A percentile compares a stretch with the other conserved stretches of the same genome.
Evolutionary conservation across 1,140 invertebrate species (phyloP).

Genomic region (Macrosteles quadrilineatus): DNA sequence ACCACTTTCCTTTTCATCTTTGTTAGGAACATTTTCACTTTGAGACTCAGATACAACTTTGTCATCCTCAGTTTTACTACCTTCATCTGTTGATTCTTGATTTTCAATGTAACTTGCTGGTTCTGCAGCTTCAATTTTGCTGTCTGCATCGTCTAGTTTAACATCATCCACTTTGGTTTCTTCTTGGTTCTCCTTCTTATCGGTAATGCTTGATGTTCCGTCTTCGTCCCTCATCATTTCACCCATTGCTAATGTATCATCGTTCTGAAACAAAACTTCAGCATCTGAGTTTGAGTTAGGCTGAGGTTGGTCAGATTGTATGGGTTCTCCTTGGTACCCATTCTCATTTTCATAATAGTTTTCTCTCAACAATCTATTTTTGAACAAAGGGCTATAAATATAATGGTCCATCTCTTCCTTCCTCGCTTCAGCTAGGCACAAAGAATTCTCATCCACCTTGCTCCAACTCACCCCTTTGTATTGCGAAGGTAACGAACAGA

Average conservation of each 20-base stretch:
- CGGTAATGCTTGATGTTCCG: neutral
- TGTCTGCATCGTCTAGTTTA: constrained; percentile 4
- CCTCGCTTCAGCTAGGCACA: constrained; percentile 36
- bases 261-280: constrained; percentile 29
- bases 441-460: constrained; percentile 39
- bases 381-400: neutral
- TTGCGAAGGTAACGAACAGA: constrained; percentile 37
- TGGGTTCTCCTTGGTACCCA: neutral
- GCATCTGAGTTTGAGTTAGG: constrained; percentile 10
- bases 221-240: constrained; percentile 33
- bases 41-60: neutral
- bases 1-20: neutral
- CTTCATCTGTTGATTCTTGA: neutral
- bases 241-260: constrained; percentile 29
- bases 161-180: constrained; percentile 8
- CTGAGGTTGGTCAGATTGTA: constrained; percentile 16
- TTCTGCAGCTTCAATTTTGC: neutral
- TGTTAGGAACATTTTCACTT: neutral
- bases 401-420: neutral
- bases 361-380: constrained; percentile 19
- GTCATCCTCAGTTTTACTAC: neutral
- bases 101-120: neutral
- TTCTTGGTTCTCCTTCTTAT: neutral
- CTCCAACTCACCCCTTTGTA: constrained; percentile 36
- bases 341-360: constrained; percentile 30